A percentile compares a stretch with the other conserved stretches of the same genome.
Conservation (phyloP, 1,140 invertebrate species). For the Patella vulgata region DNA sequence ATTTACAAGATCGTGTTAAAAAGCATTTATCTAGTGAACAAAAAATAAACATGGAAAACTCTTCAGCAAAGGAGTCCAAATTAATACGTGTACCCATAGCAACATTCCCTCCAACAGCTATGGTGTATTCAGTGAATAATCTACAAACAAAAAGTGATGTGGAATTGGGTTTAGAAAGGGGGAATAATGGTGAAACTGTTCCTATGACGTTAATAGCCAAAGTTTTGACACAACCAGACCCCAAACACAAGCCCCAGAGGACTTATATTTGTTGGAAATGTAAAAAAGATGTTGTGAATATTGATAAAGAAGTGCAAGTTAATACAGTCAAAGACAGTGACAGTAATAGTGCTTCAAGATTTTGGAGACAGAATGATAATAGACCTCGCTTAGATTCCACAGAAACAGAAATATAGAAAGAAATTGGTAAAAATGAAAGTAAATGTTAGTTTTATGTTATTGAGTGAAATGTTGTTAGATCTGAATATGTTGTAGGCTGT, state of each 20-base stretch:
- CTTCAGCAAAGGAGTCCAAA: slow-evolving; percentile 69
- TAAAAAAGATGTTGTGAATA: slow-evolving; percentile 44
- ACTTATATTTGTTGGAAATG: slow-evolving; percentile 60
- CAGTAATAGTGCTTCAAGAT: too few relatives aligned
- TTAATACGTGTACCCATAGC: slow-evolving; percentile 83
- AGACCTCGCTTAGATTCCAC: too few relatives aligned
- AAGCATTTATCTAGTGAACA: slow-evolving; percentile 66
- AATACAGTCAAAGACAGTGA: slow-evolving; percentile 16
- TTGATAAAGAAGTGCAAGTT: slow-evolving; percentile 56
- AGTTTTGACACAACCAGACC: slow-evolving; percentile 81
- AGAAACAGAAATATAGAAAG: too few relatives aligned
- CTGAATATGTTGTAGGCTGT: too few relatives aligned
- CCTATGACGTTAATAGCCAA: slow-evolving; percentile 93
- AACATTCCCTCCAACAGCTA: slow-evolving; percentile 87
- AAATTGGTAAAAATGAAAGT: too few relatives aligned
- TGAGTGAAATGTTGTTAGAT: too few relatives aligned
- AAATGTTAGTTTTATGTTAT: too few relatives aligned
- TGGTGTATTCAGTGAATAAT: slow-evolving; percentile 84
- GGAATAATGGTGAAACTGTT: slow-evolving; percentile 67
- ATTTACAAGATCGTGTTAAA: slow-evolving; percentile 87
- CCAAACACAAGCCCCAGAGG: slow-evolving; percentile 40
- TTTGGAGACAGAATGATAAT: too few relatives aligned
- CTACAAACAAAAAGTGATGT: slow-evolving; percentile 32
- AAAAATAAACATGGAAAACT: slow-evolving; percentile 51
- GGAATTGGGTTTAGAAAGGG: slow-evolving; percentile 22